Evolutionary conservation across 2,888 invertebrate species (phyloP).

Genomic region (Luffia ferchaultella): DNA sequence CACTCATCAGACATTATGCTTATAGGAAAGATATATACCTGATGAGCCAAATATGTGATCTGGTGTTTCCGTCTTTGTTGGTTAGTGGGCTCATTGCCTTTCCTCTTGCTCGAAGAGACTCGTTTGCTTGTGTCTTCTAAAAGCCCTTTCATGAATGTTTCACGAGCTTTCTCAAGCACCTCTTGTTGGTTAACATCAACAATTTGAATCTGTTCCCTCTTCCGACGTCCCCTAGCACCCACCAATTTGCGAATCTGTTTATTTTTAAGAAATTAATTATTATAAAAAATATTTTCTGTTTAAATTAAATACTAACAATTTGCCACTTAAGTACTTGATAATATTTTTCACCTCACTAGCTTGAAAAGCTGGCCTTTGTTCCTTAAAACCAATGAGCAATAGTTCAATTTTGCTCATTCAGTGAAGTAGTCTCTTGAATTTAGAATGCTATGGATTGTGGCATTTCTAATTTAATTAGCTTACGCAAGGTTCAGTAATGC

Average conservation of each 20-base stretch:
- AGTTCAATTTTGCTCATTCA: too few relatives aligned
- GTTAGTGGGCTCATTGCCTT: constrained; percentile 67
- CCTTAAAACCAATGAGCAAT: too few relatives aligned
- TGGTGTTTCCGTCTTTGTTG: constrained; percentile 90
- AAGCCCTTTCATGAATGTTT: constrained; percentile 83
- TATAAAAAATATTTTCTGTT: not conserved
- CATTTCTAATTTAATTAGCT: too few relatives aligned
- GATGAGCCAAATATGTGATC: constrained; percentile 92
- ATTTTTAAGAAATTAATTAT: not conserved
- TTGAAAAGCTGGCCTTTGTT: too few relatives aligned
- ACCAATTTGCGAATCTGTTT: constrained; percentile 71
- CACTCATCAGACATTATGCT: too few relatives aligned
- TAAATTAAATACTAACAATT: not conserved
- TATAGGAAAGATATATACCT: constrained; percentile 38
- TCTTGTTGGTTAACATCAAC: constrained; percentile 86
- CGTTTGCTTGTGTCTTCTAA: constrained; percentile 72
- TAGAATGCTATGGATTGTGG: too few relatives aligned
- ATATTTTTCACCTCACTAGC: too few relatives aligned
- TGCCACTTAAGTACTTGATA: too few relatives aligned
- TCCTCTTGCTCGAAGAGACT: constrained; percentile 60
- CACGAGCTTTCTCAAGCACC: constrained; percentile 79
- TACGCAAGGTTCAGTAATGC: too few relatives aligned
- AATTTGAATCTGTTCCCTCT: constrained; percentile 73
- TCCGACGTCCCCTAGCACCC: constrained; percentile 71
- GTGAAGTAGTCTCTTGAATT: too few relatives aligned